Conservation (phyloP, 1,140 invertebrate species). For the Drosophila baimaii region DNA sequence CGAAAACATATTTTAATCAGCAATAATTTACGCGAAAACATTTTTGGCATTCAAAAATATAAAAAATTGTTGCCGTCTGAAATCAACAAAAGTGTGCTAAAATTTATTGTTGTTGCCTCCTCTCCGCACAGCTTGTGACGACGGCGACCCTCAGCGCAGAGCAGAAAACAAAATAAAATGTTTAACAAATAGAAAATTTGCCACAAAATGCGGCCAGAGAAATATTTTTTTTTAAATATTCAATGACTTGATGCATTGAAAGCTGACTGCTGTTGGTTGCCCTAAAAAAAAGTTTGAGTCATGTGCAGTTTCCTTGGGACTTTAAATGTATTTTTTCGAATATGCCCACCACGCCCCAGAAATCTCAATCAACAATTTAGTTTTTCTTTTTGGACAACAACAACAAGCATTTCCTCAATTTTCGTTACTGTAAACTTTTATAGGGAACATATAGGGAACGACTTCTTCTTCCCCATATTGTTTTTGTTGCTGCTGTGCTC, state of each 20-base stretch:
- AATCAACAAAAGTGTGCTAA: slow-evolving; percentile 61
- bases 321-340: slow-evolving; percentile 1
- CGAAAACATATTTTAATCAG: slow-evolving; percentile 34
- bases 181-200: slow-evolving; percentile 29
- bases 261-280: slow-evolving; percentile 2
- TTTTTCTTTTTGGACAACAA: slow-evolving; percentile 36
- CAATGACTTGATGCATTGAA: slow-evolving; percentile 23
- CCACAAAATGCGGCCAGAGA: slow-evolving; percentile 28
- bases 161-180: slow-evolving; percentile 30
- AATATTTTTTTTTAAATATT: slow-evolving; percentile 20
- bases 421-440: slow-evolving; percentile 54
- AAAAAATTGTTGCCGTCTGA: slow-evolving; percentile 33
- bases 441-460: slow-evolving; percentile 35
- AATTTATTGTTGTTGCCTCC: slow-evolving; percentile 55
- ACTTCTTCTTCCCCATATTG: slow-evolving; percentile 7
- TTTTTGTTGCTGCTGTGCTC: slow-evolving; percentile 3
- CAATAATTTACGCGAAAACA: slow-evolving; percentile 38
- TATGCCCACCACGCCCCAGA: slow-evolving; percentile 23
- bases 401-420: slow-evolving; percentile 36
- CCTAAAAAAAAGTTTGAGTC: slow-evolving; percentile 17
- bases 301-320: slow-evolving; percentile 6
- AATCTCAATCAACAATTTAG: slow-evolving; percentile 34
- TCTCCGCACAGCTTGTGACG: slow-evolving; percentile 23
- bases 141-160: slow-evolving; percentile 25
- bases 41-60: slow-evolving; percentile 43